These are phyloP conservation scores for Akabosia matsudoensis DNA, from an alignment of 1,140 invertebrate species.

Conservation along the genomic window DNA sequence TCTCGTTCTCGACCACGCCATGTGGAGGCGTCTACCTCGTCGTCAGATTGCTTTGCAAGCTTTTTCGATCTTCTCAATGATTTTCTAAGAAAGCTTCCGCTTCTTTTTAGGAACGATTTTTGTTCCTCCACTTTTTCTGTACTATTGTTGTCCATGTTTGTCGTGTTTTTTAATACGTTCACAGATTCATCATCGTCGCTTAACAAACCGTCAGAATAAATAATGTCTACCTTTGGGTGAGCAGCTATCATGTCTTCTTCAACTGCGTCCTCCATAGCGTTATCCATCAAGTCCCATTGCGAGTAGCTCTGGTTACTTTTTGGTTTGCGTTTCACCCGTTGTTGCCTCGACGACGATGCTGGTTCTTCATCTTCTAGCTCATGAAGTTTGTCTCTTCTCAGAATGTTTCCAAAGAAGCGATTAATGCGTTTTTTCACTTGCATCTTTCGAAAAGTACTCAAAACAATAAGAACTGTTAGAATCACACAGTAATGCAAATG, in stretches of 20 bases:
- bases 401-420: not conserved
- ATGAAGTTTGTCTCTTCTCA: not conserved
- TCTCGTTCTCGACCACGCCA: too few relatives aligned
- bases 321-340: not conserved
- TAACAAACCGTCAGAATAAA: not conserved
- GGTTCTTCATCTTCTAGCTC: not conserved
- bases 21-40: too few relatives aligned
- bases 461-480: not conserved
- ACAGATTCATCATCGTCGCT: not conserved
- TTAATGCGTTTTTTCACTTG: slow-evolving; percentile 3
- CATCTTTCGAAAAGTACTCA: not conserved
- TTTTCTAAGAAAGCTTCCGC: not conserved
- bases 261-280: not conserved
- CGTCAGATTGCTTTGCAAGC: not conserved
- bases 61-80: not conserved
- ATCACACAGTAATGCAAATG: not conserved
- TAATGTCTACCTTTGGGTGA: not conserved
- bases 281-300: slow-evolving; percentile 12
- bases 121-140: not conserved
- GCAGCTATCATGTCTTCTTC: not conserved
- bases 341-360: not conserved
- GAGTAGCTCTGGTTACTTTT: slow-evolving; percentile 7
- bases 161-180: not conserved
- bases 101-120: not conserved
- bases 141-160: not conserved